phyloP scores from a whole-genome alignment of 2,797 vertebrate species.

The Phyllotis vaccarum region DNA sequence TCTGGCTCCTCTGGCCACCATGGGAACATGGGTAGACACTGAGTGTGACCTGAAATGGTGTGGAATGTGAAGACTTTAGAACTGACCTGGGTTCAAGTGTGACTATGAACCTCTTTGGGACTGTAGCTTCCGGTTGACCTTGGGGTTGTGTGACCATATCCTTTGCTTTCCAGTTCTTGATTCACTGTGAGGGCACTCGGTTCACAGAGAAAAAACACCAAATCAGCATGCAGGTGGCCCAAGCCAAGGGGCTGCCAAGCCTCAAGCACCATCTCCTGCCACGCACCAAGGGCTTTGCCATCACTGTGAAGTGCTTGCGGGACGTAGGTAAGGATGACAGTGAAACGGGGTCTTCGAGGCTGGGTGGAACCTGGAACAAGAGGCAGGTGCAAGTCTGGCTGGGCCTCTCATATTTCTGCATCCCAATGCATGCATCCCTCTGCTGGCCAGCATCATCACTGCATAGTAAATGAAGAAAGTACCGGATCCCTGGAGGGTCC shows the following conservation, averaged over 20 bases:
- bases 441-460: background rate
- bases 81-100: background rate
- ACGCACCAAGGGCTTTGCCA: constrained; percentile 96
- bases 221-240: constrained; percentile 97
- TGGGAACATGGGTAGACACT: background rate
- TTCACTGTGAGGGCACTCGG: constrained; percentile 97
- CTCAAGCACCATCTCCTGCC: constrained; percentile 98
- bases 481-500: rapidly evolving
- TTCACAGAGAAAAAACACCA: constrained; percentile 96
- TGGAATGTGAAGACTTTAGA: background rate
- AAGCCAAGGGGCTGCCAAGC: constrained; percentile 95
- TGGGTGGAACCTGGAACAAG: too few species aligned
- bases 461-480: rapidly evolving
- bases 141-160: background rate
- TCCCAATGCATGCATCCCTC: background rate
- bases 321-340: constrained; percentile 92
- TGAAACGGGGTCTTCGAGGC: background rate
- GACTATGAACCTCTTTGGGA: background rate
- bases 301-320: constrained; percentile 97
- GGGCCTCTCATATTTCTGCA: background rate
- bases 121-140: background rate
- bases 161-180: constrained; percentile 92
- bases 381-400: rapidly evolving
- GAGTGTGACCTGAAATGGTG: background rate
- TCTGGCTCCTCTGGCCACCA: background rate